phyloP scores from a whole-genome alignment of 1,140 invertebrate species.

The Drosophila mayri region DNA sequence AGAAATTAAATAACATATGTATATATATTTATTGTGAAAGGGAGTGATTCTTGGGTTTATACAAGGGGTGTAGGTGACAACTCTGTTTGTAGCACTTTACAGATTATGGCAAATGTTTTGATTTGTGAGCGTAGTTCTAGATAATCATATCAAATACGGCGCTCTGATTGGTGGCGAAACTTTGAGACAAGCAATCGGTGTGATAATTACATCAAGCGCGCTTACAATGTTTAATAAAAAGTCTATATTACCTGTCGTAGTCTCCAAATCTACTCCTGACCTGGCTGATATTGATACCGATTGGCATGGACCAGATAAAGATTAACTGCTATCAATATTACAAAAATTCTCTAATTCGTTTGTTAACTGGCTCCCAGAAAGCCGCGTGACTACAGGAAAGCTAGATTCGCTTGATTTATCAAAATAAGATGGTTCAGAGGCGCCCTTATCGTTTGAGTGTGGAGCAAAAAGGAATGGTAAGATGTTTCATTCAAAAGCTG shows the following conservation, averaged over 20 bases:
- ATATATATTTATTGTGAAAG: no score
- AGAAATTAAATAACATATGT: no score
- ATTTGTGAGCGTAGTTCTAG: no score
- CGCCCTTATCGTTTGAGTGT: constrained; percentile 6
- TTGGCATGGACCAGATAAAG: not conserved
- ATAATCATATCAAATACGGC: no score
- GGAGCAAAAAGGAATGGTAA: constrained; percentile 8
- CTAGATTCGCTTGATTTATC: constrained; percentile 13
- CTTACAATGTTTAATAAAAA: not conserved
- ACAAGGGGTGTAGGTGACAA: no score
- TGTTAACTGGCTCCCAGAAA: constrained; percentile 16
- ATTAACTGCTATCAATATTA: no score
- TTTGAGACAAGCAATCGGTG: not conserved
- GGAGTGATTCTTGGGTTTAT: no score
- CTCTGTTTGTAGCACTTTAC: no score
- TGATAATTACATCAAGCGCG: not conserved
- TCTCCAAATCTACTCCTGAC: not conserved
- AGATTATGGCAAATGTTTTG: no score
- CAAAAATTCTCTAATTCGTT: no score
- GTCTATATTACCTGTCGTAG: not conserved
- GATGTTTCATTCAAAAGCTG: not conserved
- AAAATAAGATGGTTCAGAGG: constrained; percentile 7
- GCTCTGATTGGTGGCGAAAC: no score
- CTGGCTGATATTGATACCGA: constrained; percentile 3
- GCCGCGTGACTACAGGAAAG: constrained; percentile 4